Evolutionary conservation across 2,113 vertebrate genomes (phyloP).

Genomic region (Lampris megalopsis): DNA sequence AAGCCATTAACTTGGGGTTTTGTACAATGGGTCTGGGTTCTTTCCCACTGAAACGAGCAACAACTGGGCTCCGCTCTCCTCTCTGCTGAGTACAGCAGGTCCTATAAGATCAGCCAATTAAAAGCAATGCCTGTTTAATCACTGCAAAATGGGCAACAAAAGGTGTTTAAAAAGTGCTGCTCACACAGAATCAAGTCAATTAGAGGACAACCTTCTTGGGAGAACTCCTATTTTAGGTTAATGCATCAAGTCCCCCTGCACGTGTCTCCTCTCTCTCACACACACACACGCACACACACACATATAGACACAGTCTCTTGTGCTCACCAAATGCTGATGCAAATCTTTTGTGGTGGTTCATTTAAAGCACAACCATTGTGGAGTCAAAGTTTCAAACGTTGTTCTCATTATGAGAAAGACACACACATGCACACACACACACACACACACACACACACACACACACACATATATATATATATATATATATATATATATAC

Average conservation of each 20-base stretch:
- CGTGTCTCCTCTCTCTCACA: conserved; percentile 1
- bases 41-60: not conserved
- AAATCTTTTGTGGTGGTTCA: conserved; percentile 55
- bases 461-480: conserved; percentile 37
- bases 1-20: no score
- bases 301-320: conserved; percentile 24
- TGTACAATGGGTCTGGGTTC: not conserved
- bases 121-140: conserved; percentile 72
- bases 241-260: conserved; percentile 56
- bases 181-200: conserved; percentile 73
- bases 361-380: conserved; percentile 52
- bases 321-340: conserved; percentile 62
- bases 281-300: conserved; percentile 8
- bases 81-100: conserved; percentile 60
- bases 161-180: conserved; percentile 75
- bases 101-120: conserved; percentile 66
- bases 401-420: conserved; percentile 55
- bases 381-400: conserved; percentile 68
- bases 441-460: conserved; percentile 24
- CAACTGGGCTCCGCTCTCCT: not conserved
- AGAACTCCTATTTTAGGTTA: conserved; percentile 72
- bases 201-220: conserved; percentile 72
- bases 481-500: conserved; percentile 35
- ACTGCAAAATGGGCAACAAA: conserved; percentile 70
- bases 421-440: conserved; percentile 17